Base-by-base conservation (phyloP, 2,888 invertebrate species). In the Acrobasis repandana region DNA sequence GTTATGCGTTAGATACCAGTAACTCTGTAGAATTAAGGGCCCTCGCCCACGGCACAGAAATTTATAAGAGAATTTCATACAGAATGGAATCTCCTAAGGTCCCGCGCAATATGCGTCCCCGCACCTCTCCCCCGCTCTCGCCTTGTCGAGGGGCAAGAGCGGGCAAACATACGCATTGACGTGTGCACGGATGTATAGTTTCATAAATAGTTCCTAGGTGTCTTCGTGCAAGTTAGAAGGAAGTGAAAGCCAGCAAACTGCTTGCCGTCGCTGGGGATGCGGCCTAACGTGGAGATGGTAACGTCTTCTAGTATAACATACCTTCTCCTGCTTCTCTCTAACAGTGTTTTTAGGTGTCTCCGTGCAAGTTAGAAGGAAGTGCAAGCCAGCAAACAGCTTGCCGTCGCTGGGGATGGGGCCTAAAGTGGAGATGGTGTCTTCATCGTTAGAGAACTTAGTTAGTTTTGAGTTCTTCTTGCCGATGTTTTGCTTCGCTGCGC, bases 351-450 rank as follows among this genome's bases (percentile, higher is more conserved):
- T 75, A 0, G 89, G 90, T 0, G 90, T 77, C 11, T 93, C 90
- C 0, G 93, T 93, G 66, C 94, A 94, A 0, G 94, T 94, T 0
- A 95, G 73, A 46, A 95, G 71, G 73, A 95, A 95, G 60, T 93
- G 91, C 59, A 93, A 82, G 0, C 93, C 94, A 0, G 87, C 86
- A 71, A 95, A 95, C 56, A 84, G 82, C 63, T 77, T 87, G 65
- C 90, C 85, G n/a, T 92, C 91, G 60, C 72, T 50, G 65, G 94
- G 94, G 16, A 95, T 93, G 0, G 94, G 94, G 0, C 95, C 95
- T 1, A 94, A 76, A 0, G 80, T 77, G 0, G 86, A 83, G 0
- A 93, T 81, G 0, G 92, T 91, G 57, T 91, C 90, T 8, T 79
- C 86, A 60, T 92, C 91, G 63, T 43, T 43, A n/a, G 43, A 43